Base-by-base conservation (phyloP, 2,797 vertebrate genomes). In the Poecilia gillii region DNA sequence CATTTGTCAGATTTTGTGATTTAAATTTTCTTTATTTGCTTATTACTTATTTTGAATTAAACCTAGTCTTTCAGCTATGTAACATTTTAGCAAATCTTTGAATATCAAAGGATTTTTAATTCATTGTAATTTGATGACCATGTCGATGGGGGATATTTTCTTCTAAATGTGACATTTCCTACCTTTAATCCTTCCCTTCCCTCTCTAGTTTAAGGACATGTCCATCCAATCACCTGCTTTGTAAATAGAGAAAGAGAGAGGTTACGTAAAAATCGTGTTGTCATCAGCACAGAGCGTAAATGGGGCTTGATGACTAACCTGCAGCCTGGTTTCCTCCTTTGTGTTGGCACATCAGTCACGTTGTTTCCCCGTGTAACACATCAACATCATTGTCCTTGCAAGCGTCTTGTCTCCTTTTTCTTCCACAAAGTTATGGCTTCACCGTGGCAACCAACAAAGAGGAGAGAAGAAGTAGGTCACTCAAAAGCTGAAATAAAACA, bases 381-480 rank as follows among this genome's bases (percentile, higher is more conserved):
- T 82, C 73, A 77, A 73, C 71, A 66, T 75, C 76, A 64, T 73
- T 85, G 72, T 72, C 75, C 71, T 53, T 87, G 49, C 79, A 78
- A 72, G 49, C 16, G 53, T 73, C 76, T 72, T 51, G 70, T 68
- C 77, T 64, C 76, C 62, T 64, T 85, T 88, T 84, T 66, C 74
- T 76, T 84, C 75, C 71, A 76, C 73, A 64, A 51, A 84, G 46
- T 76, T 84, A 76, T 49, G 33, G 70, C 75, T 84, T 90, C 82
- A 80, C 91, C 90, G 88, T 90, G 84, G 81, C 88, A 80, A 93
- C 87, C 74, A 49, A 78, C 78, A 89, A 83, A 75, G 74, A 75
- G 89, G 88, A 84, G 86, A 80, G 84, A 86, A 85, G 89, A 94
- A 94, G 81, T 93, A 84, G 91, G 90, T 93, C 93, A 92, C 77